Conservation (phyloP, 1,140 invertebrate genomes). For the Polyergus mexicanus region DNA sequence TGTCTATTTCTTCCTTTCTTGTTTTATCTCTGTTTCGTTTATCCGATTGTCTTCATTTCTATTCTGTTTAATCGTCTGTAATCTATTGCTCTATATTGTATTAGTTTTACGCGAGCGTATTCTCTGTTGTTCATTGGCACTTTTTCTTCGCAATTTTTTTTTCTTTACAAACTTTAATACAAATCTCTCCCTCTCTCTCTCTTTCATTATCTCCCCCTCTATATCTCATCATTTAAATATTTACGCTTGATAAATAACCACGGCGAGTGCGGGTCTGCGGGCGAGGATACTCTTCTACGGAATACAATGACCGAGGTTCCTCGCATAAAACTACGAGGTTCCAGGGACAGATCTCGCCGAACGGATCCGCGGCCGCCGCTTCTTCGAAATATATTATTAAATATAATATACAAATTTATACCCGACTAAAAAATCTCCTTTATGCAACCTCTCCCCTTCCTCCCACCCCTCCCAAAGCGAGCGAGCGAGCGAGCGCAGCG, state of each 20-base stretch:
- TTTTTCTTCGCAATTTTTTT: constrained; percentile 73
- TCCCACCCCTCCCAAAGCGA: constrained; percentile 60
- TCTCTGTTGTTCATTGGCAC: constrained; percentile 77
- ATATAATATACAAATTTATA: constrained; percentile 86
- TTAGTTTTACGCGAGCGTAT: constrained; percentile 50
- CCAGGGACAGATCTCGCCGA: constrained; percentile 60
- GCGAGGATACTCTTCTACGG: constrained; percentile 51
- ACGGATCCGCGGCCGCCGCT: constrained; percentile 66
- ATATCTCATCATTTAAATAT: constrained; percentile 80
- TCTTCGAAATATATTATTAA: constrained; percentile 86
- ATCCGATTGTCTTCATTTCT: background rate
- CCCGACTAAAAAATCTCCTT: constrained; percentile 84
- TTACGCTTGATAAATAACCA: constrained; percentile 85
- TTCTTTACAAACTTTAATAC: constrained; percentile 63
- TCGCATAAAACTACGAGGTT: constrained; percentile 84
- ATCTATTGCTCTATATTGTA: constrained; percentile 47
- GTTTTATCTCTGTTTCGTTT: constrained; percentile 11
- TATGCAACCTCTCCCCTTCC: constrained; percentile 56
- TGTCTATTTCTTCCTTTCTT: constrained; percentile 6
- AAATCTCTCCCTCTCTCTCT: constrained; percentile 43
- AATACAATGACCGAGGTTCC: constrained; percentile 63
- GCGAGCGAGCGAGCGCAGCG: constrained; percentile 74
- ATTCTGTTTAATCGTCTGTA: background rate
- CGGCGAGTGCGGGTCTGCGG: constrained; percentile 69
- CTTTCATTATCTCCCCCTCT: constrained; percentile 36